Evolutionary conservation across 2,113 vertebrate genomes (phyloP).

Genomic region (Otolemur garnettii): DNA sequence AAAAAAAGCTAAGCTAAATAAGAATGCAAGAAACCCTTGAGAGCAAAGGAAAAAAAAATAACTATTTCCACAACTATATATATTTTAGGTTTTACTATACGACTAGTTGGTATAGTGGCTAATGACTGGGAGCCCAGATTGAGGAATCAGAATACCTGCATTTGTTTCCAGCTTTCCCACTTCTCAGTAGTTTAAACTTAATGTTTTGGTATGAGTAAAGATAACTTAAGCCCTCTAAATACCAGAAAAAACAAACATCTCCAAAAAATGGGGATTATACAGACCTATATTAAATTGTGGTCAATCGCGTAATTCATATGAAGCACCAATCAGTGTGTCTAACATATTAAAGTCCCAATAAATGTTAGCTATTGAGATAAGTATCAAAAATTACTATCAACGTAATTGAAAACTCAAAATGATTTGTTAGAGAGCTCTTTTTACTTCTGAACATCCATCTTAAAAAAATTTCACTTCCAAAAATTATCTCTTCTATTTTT

Average conservation of each 20-base stretch:
- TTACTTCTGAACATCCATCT: background rate
- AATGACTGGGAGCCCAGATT: background rate
- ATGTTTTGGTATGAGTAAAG: background rate
- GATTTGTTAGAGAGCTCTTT: background rate
- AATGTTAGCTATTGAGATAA: background rate
- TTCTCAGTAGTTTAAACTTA: background rate
- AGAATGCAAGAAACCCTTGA: slow-evolving; percentile 22
- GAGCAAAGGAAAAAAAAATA: background rate
- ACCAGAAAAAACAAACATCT: background rate
- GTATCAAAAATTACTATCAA: background rate
- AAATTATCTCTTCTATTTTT: background rate
- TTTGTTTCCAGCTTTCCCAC: background rate
- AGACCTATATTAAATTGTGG: background rate
- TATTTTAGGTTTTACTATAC: background rate
- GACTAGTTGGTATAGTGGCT: background rate
- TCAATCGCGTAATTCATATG: background rate
- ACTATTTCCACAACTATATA: background rate
- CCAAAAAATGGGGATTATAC: background rate
- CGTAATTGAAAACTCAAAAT: background rate
- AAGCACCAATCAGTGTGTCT: background rate
- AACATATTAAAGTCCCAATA: slow-evolving; percentile 14
- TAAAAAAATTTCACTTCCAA: background rate
- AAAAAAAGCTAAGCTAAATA: background rate
- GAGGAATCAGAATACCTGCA: background rate
- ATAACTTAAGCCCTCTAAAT: background rate